phyloP scores from a whole-genome alignment of 2,888 invertebrate genomes.

The Zelleria hepariella region DNA sequence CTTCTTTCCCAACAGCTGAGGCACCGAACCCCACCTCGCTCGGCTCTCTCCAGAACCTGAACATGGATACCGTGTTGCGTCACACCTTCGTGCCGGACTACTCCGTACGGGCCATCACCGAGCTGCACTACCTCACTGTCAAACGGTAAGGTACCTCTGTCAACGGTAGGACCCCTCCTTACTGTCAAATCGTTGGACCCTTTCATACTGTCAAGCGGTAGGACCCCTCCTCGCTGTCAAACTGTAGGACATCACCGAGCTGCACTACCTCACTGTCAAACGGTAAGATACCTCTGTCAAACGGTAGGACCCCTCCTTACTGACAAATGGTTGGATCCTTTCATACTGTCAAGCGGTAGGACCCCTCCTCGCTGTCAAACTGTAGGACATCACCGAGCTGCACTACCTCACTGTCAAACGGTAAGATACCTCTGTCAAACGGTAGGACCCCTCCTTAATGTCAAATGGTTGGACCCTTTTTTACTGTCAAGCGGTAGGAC shows the following conservation, averaged over 20 bases:
- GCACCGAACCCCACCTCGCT: slow-evolving; percentile 71
- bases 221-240: slow-evolving; percentile 85
- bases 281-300: slow-evolving; percentile 81
- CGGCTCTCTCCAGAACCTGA: slow-evolving; percentile 86
- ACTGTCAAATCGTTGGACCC: neutral
- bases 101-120: slow-evolving; percentile 87
- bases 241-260: slow-evolving; percentile 79
- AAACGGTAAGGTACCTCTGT: slow-evolving; percentile 67
- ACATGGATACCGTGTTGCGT: slow-evolving; percentile 83
- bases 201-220: slow-evolving; percentile 81
- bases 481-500: slow-evolving; percentile 83
- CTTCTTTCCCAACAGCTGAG: slow-evolving; percentile 31
- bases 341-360: slow-evolving; percentile 81
- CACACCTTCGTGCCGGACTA: slow-evolving; percentile 94
- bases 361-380: neutral
- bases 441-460: neutral
- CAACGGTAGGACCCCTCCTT: neutral
- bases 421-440: slow-evolving; percentile 20
- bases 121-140: slow-evolving; percentile 89
- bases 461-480: slow-evolving; percentile 16
- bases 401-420: slow-evolving; percentile 89
- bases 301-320: slow-evolving; percentile 44
- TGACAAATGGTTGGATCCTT: neutral
- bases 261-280: slow-evolving; percentile 90
- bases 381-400: slow-evolving; percentile 81